A percentile compares a stretch with the other conserved stretches of the same genome.
Conservation (phyloP, 2,113 vertebrate species). For the Excalfactoria chinensis region DNA sequence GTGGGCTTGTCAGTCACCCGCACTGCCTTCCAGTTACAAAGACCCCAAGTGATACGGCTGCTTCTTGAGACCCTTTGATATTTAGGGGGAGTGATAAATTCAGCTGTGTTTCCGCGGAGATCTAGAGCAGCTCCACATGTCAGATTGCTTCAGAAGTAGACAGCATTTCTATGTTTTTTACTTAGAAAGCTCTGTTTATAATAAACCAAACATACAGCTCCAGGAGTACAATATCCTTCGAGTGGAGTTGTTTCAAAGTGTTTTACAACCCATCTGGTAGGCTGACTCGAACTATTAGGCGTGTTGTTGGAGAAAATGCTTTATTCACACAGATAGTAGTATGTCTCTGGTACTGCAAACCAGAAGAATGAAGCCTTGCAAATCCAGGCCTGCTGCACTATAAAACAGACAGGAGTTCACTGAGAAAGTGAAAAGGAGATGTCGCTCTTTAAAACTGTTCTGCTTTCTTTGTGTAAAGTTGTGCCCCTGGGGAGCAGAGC, state of each 20-base stretch:
- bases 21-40: slow-evolving; percentile 1
- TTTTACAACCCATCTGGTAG: slow-evolving; percentile 79
- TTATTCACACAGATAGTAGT: slow-evolving; percentile 69
- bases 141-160: slow-evolving; percentile 32
- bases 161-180: slow-evolving; percentile 35
- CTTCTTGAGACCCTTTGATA: slow-evolving; percentile 33
- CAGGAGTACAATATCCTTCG: slow-evolving; percentile 51
- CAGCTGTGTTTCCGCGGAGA: slow-evolving; percentile 25
- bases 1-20: not conserved
- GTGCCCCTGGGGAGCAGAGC: slow-evolving; percentile 25
- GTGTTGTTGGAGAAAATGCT: slow-evolving; percentile 64
- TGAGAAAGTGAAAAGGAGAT: slow-evolving; percentile 54
- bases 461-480: slow-evolving; percentile 27
- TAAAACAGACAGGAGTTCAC: slow-evolving; percentile 54
- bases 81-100: not conserved
- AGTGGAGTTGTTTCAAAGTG: slow-evolving; percentile 73
- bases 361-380: slow-evolving; percentile 21
- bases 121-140: not conserved
- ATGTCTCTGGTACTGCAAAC: slow-evolving; percentile 59
- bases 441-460: slow-evolving; percentile 3
- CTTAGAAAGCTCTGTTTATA: slow-evolving; percentile 57
- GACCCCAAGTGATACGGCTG: not conserved
- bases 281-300: slow-evolving; percentile 50
- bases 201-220: slow-evolving; percentile 60
- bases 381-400: slow-evolving; percentile 59